Evolutionary conservation across 2,113 vertebrate genomes (phyloP), one percentile per base, ranked within the genome.

Genomic region (Spermophilus dauricus): DNA sequence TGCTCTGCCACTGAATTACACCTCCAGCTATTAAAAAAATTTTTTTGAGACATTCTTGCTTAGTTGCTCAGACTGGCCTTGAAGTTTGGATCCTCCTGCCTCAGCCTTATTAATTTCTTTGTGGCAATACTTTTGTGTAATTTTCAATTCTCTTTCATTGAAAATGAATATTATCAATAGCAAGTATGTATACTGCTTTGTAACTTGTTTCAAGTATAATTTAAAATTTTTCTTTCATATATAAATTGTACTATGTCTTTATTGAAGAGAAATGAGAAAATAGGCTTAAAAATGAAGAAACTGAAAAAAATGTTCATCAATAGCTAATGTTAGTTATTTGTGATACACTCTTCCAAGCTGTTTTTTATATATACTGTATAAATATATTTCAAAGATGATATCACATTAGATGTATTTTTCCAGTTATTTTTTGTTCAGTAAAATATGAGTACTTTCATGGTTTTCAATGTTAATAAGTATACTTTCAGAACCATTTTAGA

Each of bases 401-500:
- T 90, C 51, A 63, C 17, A 24, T 37, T 90, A 89, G 73, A 77
- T 81, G 77, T 45, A 53, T 86, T 82, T 87, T 96, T 92, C 37
- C n/a, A 94, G 2, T 93, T 93, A 72, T 32, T 94, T 8, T 16
- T 20, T 63, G 37, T 70, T 96, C 16, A 87, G 39, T 65, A 94
- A 92, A 92, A 67, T 39, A 26, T 39, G 42, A 84, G 3, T 58
- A 77, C 58, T 85, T 93, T 93, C 51, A 53, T 81, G 56, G 88
- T 20, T 94, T 92, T 95, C 14, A 75, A 0, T 72, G 67, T 89
- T 10, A 85, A 16, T 84, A 80, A 61, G 76, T 82, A 51, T 22
- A 69, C 75, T 76, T 85, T 72, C 24, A 94, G 73, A 76, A 73
- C 85, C 72, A 83, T 85, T 95, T 88, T 88, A 86, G 78, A 81